Conservation (phyloP, 2,797 vertebrate genomes). For the Danio kyathit region DNA sequence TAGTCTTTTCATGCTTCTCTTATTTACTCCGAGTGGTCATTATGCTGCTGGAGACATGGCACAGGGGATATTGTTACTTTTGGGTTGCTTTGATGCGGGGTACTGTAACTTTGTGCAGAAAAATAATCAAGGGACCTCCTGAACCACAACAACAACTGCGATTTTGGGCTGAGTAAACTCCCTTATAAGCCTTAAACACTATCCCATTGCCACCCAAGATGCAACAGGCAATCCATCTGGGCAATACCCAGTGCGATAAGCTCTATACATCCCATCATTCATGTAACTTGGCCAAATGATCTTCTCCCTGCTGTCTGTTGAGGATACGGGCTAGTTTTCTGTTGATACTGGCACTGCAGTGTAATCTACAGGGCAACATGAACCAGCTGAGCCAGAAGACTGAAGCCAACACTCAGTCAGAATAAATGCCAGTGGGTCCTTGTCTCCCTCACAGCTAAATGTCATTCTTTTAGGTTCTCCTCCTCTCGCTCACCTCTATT, state of each 20-base stretch:
- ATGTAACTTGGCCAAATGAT: slow-evolving; percentile 12
- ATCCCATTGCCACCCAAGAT: background rate
- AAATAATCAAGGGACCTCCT: slow-evolving; percentile 7
- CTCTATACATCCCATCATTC: background rate
- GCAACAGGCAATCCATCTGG: slow-evolving; percentile 6
- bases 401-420: slow-evolving; percentile 30
- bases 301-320: background rate
- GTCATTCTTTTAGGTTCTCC: slow-evolving; percentile 42
- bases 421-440: slow-evolving; percentile 48
- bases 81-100: slow-evolving; percentile 15
- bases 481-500: slow-evolving; percentile 25
- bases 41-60: slow-evolving; percentile 14
- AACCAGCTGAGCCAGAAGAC: slow-evolving; percentile 31
- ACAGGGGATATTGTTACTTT: slow-evolving; percentile 28
- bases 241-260: background rate
- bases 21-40: slow-evolving; percentile 26
- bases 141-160: slow-evolving; percentile 13
- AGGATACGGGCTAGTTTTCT: slow-evolving; percentile 1
- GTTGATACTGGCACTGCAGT: slow-evolving; percentile 26
- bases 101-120: slow-evolving; percentile 21
- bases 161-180: background rate
- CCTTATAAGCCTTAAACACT: slow-evolving; percentile 22
- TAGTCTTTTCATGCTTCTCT: slow-evolving; percentile 1
- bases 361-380: slow-evolving; percentile 36
- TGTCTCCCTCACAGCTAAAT: slow-evolving; percentile 45